Percentiles rank a stretch among this genome's conserved stretches.
Evolutionary conservation across 2,888 invertebrate genomes (phyloP).

Genomic region (Phalera bucephala): DNA sequence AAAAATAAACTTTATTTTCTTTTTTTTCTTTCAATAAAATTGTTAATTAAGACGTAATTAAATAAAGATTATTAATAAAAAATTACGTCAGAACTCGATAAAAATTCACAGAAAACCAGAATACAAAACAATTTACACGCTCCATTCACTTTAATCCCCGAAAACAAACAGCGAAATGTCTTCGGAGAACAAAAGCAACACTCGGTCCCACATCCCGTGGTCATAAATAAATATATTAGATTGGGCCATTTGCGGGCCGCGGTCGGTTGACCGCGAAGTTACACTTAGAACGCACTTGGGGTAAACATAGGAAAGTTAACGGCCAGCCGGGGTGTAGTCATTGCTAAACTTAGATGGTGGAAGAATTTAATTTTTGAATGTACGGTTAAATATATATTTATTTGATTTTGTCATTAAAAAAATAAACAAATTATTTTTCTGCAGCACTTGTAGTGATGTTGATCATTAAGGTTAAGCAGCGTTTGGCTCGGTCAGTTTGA

Average conservation of each 20-base stretch:
- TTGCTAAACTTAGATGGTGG: background rate
- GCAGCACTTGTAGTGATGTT: too few species aligned
- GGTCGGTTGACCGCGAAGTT: conserved; percentile 43
- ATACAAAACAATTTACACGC: background rate
- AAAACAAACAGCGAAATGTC: conserved; percentile 22
- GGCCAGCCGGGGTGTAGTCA: conserved; percentile 17
- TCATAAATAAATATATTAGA: conserved; percentile 60
- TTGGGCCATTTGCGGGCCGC: conserved; percentile 41
- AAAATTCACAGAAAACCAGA: too few species aligned
- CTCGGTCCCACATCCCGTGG: conserved; percentile 12
- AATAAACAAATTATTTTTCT: too few species aligned
- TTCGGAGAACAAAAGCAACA: conserved; percentile 5
- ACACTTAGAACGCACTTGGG: conserved; percentile 46
- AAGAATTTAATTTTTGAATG: background rate
- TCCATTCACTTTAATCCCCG: conserved; percentile 8
- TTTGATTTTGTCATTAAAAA: too few species aligned
- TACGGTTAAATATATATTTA: too few species aligned
- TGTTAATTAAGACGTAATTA: too few species aligned
- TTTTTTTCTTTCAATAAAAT: too few species aligned
- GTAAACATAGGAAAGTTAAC: conserved; percentile 45
- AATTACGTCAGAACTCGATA: too few species aligned
- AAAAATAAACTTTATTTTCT: too few species aligned
- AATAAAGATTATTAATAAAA: too few species aligned
- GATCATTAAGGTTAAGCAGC: too few species aligned
- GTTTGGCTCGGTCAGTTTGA: too few species aligned